Conservation (phyloP, 2,888 invertebrate genomes). For the Nomada ruficornis region DNA sequence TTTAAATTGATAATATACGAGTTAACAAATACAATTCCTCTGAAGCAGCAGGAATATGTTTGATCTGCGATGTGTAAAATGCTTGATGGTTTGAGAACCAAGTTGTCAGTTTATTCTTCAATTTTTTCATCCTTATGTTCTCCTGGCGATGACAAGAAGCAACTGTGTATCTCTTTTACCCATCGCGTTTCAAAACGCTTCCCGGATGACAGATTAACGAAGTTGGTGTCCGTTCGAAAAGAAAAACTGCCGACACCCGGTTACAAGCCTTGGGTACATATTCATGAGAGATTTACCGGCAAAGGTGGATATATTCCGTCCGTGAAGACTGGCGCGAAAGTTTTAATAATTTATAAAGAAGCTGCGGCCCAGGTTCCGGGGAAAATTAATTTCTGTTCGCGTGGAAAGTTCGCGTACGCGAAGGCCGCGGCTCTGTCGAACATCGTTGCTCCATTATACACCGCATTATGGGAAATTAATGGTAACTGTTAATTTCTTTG, state of each 20-base stretch:
- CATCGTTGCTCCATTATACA: constrained; percentile 30
- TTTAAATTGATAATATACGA: neutral
- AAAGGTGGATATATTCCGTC: constrained; percentile 44
- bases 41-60: too few species aligned
- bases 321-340: constrained; percentile 48
- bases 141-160: neutral
- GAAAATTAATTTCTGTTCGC: constrained; percentile 61
- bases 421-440: constrained; percentile 25
- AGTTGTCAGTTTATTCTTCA: neutral
- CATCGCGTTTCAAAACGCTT: constrained; percentile 49
- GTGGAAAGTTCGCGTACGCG: constrained; percentile 40
- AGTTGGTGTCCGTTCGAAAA: constrained; percentile 33
- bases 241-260: constrained; percentile 54
- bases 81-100: too few species aligned
- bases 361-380: constrained; percentile 23
- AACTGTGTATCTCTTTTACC: constrained; percentile 5
- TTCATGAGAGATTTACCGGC: constrained; percentile 55
- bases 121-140: too few species aligned
- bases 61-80: too few species aligned
- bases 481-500: constrained; percentile 27
- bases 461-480: constrained; percentile 36
- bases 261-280: constrained; percentile 51
- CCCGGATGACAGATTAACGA: constrained; percentile 53
- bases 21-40: too few species aligned
- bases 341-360: constrained; percentile 67